A percentile compares a stretch with the other conserved stretches of the same genome.
These are phyloP conservation scores for Drosophila aff. DNA, from an alignment of 1,140 invertebrate genomes.

Conservation along the genomic window DNA sequence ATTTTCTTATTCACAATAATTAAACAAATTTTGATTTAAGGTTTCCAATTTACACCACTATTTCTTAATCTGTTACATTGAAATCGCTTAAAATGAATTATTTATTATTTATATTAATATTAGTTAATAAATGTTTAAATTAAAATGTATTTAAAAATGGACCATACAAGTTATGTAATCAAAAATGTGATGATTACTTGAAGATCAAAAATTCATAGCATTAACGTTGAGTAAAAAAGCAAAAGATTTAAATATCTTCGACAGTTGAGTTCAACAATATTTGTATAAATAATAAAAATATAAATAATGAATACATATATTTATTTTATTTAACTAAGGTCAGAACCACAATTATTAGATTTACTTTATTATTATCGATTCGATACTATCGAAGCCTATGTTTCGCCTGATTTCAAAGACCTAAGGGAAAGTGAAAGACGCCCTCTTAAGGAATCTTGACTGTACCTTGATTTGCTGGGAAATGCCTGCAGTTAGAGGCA, in stretches of 20 bases:
- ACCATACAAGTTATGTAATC: no score
- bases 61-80: no score
- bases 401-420: background rate
- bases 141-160: no score
- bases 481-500: conserved; percentile 1
- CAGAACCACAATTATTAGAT: background rate
- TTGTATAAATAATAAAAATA: background rate
- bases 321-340: background rate
- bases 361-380: background rate
- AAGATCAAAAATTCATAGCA: no score
- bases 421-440: background rate
- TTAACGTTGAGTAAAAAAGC: no score
- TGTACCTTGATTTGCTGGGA: background rate
- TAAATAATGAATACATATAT: background rate
- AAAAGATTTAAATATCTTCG: no score
- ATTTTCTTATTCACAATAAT: background rate
- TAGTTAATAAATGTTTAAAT: no score
- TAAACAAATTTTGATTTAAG: background rate
- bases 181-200: no score
- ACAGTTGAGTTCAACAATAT: background rate
- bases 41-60: no score
- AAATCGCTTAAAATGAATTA: no score
- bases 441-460: background rate
- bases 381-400: no score
- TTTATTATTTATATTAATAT: no score